These are phyloP conservation scores for Hapalemur alaotrensis DNA, from an alignment of 2,797 vertebrate genomes.

Conservation along the genomic window DNA sequence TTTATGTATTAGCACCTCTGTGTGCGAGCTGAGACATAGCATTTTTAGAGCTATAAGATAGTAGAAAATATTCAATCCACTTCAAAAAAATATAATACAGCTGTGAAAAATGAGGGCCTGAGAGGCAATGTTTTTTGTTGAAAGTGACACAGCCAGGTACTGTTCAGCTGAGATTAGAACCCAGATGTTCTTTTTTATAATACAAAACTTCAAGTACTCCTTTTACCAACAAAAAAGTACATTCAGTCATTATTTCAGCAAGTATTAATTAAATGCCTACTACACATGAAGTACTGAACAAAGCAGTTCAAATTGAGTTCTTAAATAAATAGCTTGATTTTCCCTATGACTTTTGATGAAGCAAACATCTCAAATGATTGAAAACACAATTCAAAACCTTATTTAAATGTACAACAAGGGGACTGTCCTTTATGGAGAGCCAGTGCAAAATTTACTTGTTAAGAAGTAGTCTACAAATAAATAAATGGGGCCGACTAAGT, in stretches of 20 bases:
- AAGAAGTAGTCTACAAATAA: not conserved
- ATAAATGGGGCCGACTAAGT: not conserved
- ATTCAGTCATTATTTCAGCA: not conserved
- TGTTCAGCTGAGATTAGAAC: not conserved
- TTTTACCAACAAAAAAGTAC: not conserved
- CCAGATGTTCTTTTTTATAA: not conserved
- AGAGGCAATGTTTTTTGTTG: not conserved
- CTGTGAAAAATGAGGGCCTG: not conserved
- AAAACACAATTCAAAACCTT: not conserved
- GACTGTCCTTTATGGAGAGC: not conserved
- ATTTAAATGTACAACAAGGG: not conserved
- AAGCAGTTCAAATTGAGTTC: not conserved
- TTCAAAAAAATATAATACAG: not conserved
- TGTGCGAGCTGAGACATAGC: not conserved
- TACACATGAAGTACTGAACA: not conserved
- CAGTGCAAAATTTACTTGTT: not conserved
- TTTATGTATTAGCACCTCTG: not conserved
- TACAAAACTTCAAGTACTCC: not conserved
- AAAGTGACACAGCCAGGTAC: not conserved
- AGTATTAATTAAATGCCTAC: not conserved
- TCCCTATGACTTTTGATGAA: not conserved
- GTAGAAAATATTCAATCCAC: not conserved
- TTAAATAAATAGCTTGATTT: not conserved
- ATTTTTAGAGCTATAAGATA: not conserved
- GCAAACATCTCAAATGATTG: not conserved